Evolutionary conservation across 2,888 invertebrate species (phyloP), one percentile per base, ranked within the genome.

Genomic region (Autographa pulchrina): DNA sequence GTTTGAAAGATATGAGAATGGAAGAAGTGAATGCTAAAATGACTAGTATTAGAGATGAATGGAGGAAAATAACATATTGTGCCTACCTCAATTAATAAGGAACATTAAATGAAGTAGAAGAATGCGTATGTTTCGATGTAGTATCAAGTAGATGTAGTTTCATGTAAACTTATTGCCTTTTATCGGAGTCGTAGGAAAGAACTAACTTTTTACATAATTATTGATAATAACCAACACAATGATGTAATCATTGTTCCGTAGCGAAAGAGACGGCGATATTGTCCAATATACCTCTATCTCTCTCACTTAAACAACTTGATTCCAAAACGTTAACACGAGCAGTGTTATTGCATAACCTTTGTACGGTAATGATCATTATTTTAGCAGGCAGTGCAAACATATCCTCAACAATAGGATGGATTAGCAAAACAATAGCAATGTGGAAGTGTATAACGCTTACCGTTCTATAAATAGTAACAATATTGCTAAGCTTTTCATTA

Each of bases 351-450:
- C 41, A 61, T 77, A 68, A 70, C 52, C 65, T 65, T 62, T 75
- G 52, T 0, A 32, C 48, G 61, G 16, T 78, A 61, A 60, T 18
- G 31, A 70, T 65, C 11, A 20, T 64, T 62, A 67, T 61, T 78
- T 78, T 56, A 65, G 48, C 48, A 31, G 4, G 48, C 31, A 67
- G 31, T 62, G 41, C 60, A 72, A 78, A 70, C 69, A 58, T 64
- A 18, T 18, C 58, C 38, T 18, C 43, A 20, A 80, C 74, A 74
- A 77, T 74, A 72, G 80, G 5, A 20, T 20, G 32, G 59, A 62
- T 70, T 67, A 61, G 58, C 80, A 61, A 74, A 77, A 77, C 80
- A 80, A 72, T 67, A 18, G 52, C 43, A 68, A 20, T 11, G 58
- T 13, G 35, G 18, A 54, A 9, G 8, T 13, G 67, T 71, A 64